A percentile compares a stretch with the other conserved stretches of the same genome.
phyloP scores from a whole-genome alignment of 2,113 vertebrate species.

The Sebastes schlegelii region DNA sequence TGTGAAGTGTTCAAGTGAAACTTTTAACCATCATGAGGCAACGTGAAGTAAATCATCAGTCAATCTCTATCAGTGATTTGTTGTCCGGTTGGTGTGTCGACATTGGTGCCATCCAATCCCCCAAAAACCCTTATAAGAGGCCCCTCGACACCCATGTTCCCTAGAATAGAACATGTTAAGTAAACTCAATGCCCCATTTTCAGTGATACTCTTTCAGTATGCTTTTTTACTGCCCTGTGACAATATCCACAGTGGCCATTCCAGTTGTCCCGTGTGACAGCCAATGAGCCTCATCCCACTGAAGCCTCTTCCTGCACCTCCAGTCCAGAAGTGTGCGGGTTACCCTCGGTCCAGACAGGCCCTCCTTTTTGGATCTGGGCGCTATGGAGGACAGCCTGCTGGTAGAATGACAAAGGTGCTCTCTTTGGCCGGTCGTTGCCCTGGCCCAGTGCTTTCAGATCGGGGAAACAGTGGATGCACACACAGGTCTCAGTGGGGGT shows the following conservation, averaged over 20 bases:
- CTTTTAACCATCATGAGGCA: background rate
- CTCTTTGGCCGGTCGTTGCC: constrained; percentile 47
- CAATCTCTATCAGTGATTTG: background rate
- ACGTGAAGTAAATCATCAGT: background rate
- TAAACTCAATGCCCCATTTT: background rate
- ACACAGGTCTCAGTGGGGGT: constrained; percentile 88
- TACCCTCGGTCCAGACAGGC: background rate
- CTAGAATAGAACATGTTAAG: background rate
- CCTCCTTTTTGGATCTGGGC: background rate
- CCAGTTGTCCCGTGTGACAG: background rate
- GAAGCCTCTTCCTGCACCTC: rapidly evolving
- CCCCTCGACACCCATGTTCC: background rate
- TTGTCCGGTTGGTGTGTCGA: background rate
- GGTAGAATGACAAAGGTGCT: constrained; percentile 26
- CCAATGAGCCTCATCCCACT: constrained; percentile 45
- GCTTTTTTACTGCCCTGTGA: background rate
- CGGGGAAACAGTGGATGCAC: constrained; percentile 88
- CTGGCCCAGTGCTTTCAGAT: constrained; percentile 71
- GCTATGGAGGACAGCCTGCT: constrained; percentile 46
- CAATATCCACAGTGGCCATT: background rate
- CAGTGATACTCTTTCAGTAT: background rate
- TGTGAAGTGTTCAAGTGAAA: background rate
- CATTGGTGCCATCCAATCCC: background rate
- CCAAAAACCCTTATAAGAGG: background rate
- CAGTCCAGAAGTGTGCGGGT: background rate